A percentile compares a stretch with the other conserved stretches of the same genome.
Evolutionary conservation across 1,140 invertebrate species (phyloP).

Genomic region (Philopotamus ludificatus): DNA sequence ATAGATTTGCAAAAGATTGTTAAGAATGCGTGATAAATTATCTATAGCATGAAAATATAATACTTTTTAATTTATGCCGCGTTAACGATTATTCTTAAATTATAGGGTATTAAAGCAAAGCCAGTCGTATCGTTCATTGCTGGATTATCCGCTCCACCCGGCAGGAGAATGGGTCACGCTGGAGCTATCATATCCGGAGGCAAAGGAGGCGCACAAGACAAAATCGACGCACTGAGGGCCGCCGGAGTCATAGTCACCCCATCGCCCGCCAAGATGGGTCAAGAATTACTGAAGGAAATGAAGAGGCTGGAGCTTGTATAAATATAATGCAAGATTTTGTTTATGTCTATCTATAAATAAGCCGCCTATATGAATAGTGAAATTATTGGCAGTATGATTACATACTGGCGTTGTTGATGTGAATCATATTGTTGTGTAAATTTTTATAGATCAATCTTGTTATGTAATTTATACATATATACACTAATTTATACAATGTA

Average conservation of each 20-base stretch:
- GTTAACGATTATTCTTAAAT: conserved; percentile 7
- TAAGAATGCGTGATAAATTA: neutral
- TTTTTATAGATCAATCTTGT: neutral
- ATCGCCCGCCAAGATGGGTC: conserved; percentile 96
- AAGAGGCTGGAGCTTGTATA: conserved; percentile 68
- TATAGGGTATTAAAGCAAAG: conserved; percentile 87
- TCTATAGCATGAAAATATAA: neutral
- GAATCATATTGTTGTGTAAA: neutral
- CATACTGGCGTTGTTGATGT: neutral
- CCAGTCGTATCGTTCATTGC: conserved; percentile 99
- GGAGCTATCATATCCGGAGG: conserved; percentile 99
- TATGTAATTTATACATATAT: neutral
- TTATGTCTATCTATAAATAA: neutral
- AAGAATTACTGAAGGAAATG: conserved; percentile 86
- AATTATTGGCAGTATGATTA: neutral
- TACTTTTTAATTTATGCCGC: conserved; percentile 15
- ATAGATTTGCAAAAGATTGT: too few species aligned
- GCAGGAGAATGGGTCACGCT: conserved; percentile 97
- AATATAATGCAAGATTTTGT: conserved; percentile 30
- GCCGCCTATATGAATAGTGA: neutral
- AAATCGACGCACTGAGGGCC: conserved; percentile 93
- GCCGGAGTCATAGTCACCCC: conserved; percentile 91
- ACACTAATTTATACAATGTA: too few species aligned
- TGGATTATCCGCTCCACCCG: conserved; percentile 95
- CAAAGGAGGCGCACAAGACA: conserved; percentile 96